A percentile compares a stretch with the other conserved stretches of the same genome.
These are phyloP conservation scores for Danio choprae DNA, from an alignment of 2,797 vertebrate genomes.

Conservation along the genomic window DNA sequence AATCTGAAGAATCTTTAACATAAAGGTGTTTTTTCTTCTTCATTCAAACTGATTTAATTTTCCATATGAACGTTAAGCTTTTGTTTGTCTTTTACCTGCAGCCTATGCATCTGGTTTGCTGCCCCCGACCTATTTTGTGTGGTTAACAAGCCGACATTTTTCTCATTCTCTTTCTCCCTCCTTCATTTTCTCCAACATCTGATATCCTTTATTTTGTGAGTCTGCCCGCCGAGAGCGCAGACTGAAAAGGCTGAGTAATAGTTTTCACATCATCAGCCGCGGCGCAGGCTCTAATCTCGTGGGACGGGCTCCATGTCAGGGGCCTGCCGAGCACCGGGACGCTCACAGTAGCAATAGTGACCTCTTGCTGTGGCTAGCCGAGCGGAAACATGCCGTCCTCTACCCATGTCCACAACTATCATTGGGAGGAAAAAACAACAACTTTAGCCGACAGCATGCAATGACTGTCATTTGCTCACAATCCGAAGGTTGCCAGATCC, in stretches of 20 bases:
- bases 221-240: conserved; percentile 18
- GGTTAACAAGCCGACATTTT: conserved; percentile 12
- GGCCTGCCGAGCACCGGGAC: conserved; percentile 27
- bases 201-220: conserved; percentile 22
- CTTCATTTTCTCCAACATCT: conserved; percentile 22
- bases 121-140: conserved; percentile 74
- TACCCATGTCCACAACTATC: conserved; percentile 28
- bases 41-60: conserved; percentile 74
- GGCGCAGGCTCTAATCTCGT: conserved; percentile 38
- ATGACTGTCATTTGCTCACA: conserved; percentile 7
- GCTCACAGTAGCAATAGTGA: conserved; percentile 27
- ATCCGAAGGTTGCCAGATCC: neutral
- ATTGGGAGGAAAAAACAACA: neutral
- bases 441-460: neutral
- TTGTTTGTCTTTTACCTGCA: conserved; percentile 64
- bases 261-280: conserved; percentile 37
- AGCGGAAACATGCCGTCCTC: conserved; percentile 19
- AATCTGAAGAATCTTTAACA: conserved; percentile 64
- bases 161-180: conserved; percentile 13
- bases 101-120: conserved; percentile 75
- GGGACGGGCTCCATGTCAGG: conserved; percentile 14
- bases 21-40: conserved; percentile 60
- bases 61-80: conserved; percentile 78
- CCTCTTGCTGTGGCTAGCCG: conserved; percentile 21
- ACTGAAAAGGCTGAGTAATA: conserved; percentile 39